Conservation (phyloP, 2,797 vertebrate genomes). For the Octomys mimax region DNA sequence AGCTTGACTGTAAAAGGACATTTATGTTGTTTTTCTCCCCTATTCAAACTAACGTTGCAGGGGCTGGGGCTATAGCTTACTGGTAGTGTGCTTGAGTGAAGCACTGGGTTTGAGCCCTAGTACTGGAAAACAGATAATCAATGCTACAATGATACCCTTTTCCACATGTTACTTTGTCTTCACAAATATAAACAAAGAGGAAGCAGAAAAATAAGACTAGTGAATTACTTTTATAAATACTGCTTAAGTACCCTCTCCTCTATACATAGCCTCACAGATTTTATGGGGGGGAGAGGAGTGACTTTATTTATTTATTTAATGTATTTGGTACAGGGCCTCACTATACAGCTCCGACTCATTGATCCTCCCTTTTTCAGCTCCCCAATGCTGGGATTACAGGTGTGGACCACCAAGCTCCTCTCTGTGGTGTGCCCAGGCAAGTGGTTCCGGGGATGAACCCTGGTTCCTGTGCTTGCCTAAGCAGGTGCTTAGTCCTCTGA, state of each 20-base stretch:
- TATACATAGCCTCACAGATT: neutral
- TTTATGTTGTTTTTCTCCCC: slow-evolving; percentile 8
- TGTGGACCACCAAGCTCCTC: too few species aligned
- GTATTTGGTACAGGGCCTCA: too few species aligned
- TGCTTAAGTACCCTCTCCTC: neutral
- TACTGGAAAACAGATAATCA: neutral
- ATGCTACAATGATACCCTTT: neutral
- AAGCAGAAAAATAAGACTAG: slow-evolving; percentile 12
- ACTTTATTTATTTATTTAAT: too few species aligned
- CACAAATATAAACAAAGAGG: neutral
- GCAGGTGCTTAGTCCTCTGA: too few species aligned
- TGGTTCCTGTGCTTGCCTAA: too few species aligned
- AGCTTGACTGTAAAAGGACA: slow-evolving; percentile 26
- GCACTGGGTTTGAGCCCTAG: neutral
- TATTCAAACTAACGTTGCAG: slow-evolving; percentile 36
- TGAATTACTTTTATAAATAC: slow-evolving; percentile 48
- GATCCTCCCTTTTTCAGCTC: too few species aligned
- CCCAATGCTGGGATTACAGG: too few species aligned
- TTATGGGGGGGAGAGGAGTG: too few species aligned
- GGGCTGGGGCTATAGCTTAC: neutral
- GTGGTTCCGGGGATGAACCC: too few species aligned
- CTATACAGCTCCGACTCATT: too few species aligned
- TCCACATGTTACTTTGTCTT: neutral
- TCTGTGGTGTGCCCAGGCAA: too few species aligned
- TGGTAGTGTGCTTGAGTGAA: neutral